Evolutionary conservation across 2,888 invertebrate genomes (phyloP), one percentile per base, ranked within the genome.

Genomic region (Idaea dimidiata): DNA sequence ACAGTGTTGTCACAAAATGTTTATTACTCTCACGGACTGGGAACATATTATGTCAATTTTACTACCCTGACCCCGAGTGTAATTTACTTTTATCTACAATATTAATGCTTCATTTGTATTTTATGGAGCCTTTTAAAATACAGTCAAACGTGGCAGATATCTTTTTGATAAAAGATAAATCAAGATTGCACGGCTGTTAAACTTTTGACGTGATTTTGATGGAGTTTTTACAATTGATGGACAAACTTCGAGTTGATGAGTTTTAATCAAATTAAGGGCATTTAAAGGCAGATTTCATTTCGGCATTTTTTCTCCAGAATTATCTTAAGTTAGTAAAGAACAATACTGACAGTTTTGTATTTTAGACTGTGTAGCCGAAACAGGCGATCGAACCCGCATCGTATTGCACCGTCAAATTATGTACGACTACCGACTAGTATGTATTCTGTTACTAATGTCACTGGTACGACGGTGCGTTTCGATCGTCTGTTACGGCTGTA

Each of bases 31-130:
- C 43, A 43, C 43, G 43, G 43, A 43, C 43, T 43, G 43, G 64
- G 72, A 75, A 77, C 76, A 76, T 80, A 82, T 80, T 80, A 82
- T 76, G 81, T 77, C 80, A 77, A 80, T 78, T 84, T 86, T 86
- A 85, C 84, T 75, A 75, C 78, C 83, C 73, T 72, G 76, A 74
- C 76, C 79, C 72, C 65, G 64, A 71, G 71, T 70, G 68, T 77
- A 77, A 77, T 73, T 71, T 68, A 62, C 67, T 70, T 82, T 84
- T 84, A 84, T 83, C 80, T 77, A 66, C 76, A 70, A 80, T 78
- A 81, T 84, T 83, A 83, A 83, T 82, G 78, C 71, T 71, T 74
- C 80, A 72, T 79, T 73, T 67, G 67, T 59, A 65, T 79, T 83
- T 86, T 81, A 83, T 77, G 74, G 71, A 60, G 43, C 65, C 67